Evolutionary conservation across 2,888 invertebrate genomes (phyloP).

Genomic region (Clanis bilineata): DNA sequence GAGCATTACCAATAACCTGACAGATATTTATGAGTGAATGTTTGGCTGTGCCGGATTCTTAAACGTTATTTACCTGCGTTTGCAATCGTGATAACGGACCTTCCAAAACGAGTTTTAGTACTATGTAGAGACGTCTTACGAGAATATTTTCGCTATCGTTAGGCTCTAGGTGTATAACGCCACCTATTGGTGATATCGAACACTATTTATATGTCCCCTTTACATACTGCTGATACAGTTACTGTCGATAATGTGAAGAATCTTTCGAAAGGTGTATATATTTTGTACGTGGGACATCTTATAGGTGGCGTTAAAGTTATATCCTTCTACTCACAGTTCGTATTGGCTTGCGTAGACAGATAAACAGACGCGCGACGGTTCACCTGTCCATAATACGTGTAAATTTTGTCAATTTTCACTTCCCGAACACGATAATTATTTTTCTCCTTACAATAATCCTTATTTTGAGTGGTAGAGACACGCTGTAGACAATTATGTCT

Average conservation of each 20-base stretch:
- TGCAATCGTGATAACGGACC: constrained; percentile 1
- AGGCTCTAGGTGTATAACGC: background rate
- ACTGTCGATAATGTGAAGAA: background rate
- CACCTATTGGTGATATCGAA: background rate
- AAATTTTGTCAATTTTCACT: too few relatives aligned
- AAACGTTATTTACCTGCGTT: background rate
- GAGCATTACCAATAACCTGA: too few relatives aligned
- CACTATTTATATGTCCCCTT: background rate
- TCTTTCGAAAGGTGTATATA: too few relatives aligned
- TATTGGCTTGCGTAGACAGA: too few relatives aligned
- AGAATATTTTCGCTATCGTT: background rate
- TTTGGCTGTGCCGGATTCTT: background rate
- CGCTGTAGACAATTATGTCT: too few relatives aligned
- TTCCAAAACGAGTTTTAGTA: constrained; percentile 1
- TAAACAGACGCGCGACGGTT: too few relatives aligned
- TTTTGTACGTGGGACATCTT: background rate
- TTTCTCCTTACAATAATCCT: too few relatives aligned
- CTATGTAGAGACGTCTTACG: background rate
- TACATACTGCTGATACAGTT: background rate
- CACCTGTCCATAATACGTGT: too few relatives aligned
- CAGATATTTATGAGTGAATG: background rate
- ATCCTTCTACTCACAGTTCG: too few relatives aligned
- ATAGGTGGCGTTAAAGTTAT: background rate
- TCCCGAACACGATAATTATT: too few relatives aligned
- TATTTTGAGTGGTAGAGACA: too few relatives aligned